Evolutionary conservation across 2,113 vertebrate genomes (phyloP), one percentile per base, ranked within the genome.

Genomic region (Vulpes vulpes): DNA sequence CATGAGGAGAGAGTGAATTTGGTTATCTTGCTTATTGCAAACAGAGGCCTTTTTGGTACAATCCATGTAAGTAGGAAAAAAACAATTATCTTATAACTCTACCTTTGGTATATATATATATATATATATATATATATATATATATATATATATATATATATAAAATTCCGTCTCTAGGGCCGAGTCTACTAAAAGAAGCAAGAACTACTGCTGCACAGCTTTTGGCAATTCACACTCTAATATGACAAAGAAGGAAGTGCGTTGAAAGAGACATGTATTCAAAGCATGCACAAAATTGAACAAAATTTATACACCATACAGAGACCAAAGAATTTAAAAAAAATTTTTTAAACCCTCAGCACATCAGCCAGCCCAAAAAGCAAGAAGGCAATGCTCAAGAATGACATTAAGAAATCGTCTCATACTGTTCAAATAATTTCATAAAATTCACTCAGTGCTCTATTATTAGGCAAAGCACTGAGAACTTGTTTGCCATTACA

Each of bases 401-500:
- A 60, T 5, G 94, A 51, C 19, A 32, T 64, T 23, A 94, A 87
- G 22, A 83, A 93, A 96, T 94, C 71, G 71, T 83, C 74, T 80
- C 25, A 49, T 57, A 55, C 57, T 80, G 4, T 59, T 17, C 35
- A 23, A 97, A 91, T 79, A 94, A 91, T 76, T 92, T 78, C 20
- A 73, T 80, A 71, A 92, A 96, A 78, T 30, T 89, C 35, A 86
- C 27, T 94, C 53, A 3, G 22, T 79, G 38, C 32, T 91, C 25
- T 76, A 85, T 93, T 96, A 91, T 85, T 78, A 88, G 22, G 15
- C n/a, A 76, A 78, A 82, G 43, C n/a, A 81, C 7, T 67, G 57
- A 97, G 22, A 74, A 96, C 25, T 84, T 83, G 64, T 64, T 95
- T 89, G 27, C 85, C 25, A 35, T 93, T 97, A 89, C 55, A 91